Evolutionary conservation across 2,888 invertebrate species (phyloP).

Genomic region (Byasa hedistus): DNA sequence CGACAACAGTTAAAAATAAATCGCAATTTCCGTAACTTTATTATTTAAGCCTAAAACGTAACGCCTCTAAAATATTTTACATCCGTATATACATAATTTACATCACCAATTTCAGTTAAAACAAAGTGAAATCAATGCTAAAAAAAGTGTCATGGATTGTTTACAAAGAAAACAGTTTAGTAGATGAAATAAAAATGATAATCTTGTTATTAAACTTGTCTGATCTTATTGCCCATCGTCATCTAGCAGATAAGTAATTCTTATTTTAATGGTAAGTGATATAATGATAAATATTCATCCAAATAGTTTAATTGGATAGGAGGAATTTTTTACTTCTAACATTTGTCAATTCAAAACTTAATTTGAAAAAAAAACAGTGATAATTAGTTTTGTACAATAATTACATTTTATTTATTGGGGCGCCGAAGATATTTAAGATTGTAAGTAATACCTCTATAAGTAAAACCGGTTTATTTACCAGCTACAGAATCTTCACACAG

Average conservation of each 20-base stretch:
- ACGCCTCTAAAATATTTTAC: slow-evolving; percentile 10
- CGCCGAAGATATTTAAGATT: background rate
- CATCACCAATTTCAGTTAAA: slow-evolving; percentile 2
- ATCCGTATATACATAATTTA: slow-evolving; percentile 16
- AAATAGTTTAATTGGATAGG: background rate
- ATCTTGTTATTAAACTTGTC: background rate
- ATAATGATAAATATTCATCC: background rate
- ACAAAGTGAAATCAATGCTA: background rate
- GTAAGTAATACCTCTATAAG: background rate
- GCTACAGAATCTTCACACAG: background rate
- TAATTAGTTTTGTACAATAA: background rate
- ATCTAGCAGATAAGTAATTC: background rate
- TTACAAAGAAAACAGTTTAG: background rate
- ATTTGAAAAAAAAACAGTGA: too few species aligned
- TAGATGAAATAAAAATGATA: background rate
- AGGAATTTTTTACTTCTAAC: background rate
- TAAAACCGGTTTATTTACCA: background rate
- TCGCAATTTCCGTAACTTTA: background rate
- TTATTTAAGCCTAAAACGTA: slow-evolving; percentile 6
- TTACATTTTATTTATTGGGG: background rate
- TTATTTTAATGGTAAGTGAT: background rate
- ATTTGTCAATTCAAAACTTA: too few species aligned
- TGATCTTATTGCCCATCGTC: background rate
- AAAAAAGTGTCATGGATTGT: background rate
- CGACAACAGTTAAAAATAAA: background rate